Base-by-base conservation (phyloP, 2,113 vertebrate species). In the Proteles cristata region DNA sequence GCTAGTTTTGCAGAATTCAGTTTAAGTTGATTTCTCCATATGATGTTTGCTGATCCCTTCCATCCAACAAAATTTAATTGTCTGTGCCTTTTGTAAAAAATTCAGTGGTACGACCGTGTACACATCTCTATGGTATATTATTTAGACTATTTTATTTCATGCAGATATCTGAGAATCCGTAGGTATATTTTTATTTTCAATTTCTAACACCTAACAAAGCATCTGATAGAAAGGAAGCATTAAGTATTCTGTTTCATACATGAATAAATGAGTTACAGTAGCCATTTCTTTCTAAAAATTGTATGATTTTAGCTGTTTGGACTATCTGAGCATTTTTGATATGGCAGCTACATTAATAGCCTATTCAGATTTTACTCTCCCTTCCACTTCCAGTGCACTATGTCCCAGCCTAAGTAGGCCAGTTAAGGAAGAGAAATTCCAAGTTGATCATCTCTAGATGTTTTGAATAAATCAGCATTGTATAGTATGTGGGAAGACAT, bases 361-460 rank as follows among this genome's bases (percentile, higher is more conserved):
- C 1, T 35, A 10, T 77, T 90, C 15, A 53, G 23, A 61, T 74
- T 58, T 82, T 31, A 19, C 26, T 68, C 1, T 80, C 9, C 1
- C 0, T 68, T 31, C 26, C 5, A 39, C 6, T 81, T 2, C 1
- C 1, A 4, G 4, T 66, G 21, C 33, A 53, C 25, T 48, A 25
- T 17, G 16, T 5, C 10, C 5, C 5, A 45, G 11, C 5, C 11
- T 8, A 48, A 5, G 16, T 45, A 65, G 39, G 19, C 0, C 31
- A 79, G 12, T 61, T 35, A 84, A 97, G 6, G 12, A 88, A 39
- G 17, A 39, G 10, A 39, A 90, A 48, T 31, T 79, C 58, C 71
- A 77, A 65, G 4, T 35, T 93, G 11, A 63, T 28, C 2, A 19
- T 73, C 4, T 86, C 66, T 83, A 74, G 31, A 50, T 82, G 35